Base-by-base conservation (phyloP, 2,797 vertebrate species). In the Myotis vivesi region DNA sequence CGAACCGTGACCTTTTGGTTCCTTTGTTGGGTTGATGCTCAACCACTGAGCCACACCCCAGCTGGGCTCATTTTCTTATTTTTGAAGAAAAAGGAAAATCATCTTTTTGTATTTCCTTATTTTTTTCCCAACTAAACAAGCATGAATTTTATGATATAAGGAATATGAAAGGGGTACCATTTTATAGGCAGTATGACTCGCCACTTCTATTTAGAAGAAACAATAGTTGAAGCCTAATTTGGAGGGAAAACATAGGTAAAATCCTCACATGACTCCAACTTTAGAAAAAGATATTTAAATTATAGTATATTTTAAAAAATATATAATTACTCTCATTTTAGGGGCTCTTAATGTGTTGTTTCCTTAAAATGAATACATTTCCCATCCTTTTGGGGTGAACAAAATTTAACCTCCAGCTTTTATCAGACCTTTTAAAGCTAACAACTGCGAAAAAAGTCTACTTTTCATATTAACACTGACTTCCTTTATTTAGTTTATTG, bases 311-410 rank as follows among this genome's bases (percentile, higher is more conserved):
- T 79, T 30, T 33, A 19, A 28, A 28, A 79, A 44, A 22, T 72
- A 3, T 71, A 25, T 6, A 87, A 57, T 83, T 72, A 13, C 38
- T 89, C 6, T 93, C 13, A 38, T 36, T 53, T 71, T 72, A 71
- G 25, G 6, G 33, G 1, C 22, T 92, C 20, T 83, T 1, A 38
- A 5, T 71, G 36, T 83, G 25, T 55, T 92, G 36, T 49, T 76
- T 95, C 83, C 30, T 79, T 80, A 25, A 80, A 83, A 84, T 93
- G 20, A 92, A 38, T 68, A 73, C 11, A 15, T 77, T 94, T 62
- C 72, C 41, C 12, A 5, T 80, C 90, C 38, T 77, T 96, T 41
- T 8, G 22, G 20, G 77, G 17, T 88, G 17, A 66, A 84, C 38
- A 69, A 25, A 93, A 90, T 71, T 82, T 85, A 82, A 79, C 91